Percentiles rank a stretch among this genome's conserved stretches.
phyloP scores from a whole-genome alignment of 2,888 invertebrate genomes.

The Melikaiella ostensackeni region DNA sequence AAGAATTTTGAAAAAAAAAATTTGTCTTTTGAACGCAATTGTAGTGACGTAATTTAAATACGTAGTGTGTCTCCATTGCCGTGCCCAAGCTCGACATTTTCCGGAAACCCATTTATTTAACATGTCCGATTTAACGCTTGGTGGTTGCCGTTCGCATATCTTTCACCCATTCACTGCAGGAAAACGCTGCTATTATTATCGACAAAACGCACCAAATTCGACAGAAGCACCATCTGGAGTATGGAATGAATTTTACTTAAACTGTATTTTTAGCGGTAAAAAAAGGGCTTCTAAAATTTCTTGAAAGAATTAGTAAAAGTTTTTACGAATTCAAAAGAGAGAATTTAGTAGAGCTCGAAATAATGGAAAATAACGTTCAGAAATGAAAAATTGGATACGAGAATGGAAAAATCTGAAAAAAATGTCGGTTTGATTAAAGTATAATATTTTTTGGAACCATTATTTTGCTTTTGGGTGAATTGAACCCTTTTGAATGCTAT shows the following conservation, averaged over 20 bases:
- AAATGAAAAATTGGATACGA: too few species aligned
- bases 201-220: background rate
- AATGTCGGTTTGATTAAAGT: too few species aligned
- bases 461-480: too few species aligned
- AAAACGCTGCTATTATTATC: background rate
- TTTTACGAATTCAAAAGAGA: too few species aligned
- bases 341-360: too few species aligned
- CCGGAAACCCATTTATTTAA: slow-evolving; percentile 15
- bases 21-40: background rate
- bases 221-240: background rate
- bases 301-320: too few species aligned
- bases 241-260: background rate
- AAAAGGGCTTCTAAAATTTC: background rate
- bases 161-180: background rate
- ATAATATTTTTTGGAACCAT: too few species aligned
- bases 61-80: background rate
- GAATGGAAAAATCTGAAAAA: too few species aligned
- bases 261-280: background rate
- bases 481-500: too few species aligned
- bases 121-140: background rate
- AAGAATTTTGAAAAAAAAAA: background rate
- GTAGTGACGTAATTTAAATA: slow-evolving; percentile 5
- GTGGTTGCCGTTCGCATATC: slow-evolving; percentile 8
- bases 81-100: slow-evolving; percentile 3
- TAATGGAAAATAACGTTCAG: too few species aligned